Conservation (phyloP, 2,113 vertebrate species). For the Varanus komodoensis region DNA sequence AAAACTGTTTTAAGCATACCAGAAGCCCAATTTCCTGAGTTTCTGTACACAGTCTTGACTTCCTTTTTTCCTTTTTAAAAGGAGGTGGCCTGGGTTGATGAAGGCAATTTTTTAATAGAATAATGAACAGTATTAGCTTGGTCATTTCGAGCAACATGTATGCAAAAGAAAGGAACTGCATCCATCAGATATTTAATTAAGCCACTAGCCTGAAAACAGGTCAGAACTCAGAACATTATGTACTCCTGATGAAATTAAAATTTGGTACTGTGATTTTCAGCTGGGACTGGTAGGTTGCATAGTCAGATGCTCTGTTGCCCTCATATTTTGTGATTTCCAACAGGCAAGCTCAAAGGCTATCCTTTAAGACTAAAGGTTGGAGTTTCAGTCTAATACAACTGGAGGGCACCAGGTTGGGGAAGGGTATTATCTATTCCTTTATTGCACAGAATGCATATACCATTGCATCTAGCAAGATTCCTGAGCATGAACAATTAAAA, state of each 20-base stretch:
- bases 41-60: background rate
- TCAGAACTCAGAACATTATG: background rate
- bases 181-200: slow-evolving; percentile 57
- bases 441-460: no score
- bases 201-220: slow-evolving; percentile 36
- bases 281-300: background rate
- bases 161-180: slow-evolving; percentile 39
- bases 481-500: no score
- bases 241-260: slow-evolving; percentile 38
- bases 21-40: background rate
- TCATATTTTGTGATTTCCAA: background rate
- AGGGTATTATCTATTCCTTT: no score
- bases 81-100: slow-evolving; percentile 26
- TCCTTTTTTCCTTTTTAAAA: slow-evolving; percentile 37
- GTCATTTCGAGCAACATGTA: slow-evolving; percentile 15
- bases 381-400: no score
- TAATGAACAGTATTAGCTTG: slow-evolving; percentile 41
- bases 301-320: background rate
- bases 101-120: slow-evolving; percentile 56
- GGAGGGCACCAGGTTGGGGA: no score
- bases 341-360: background rate
- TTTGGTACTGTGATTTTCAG: background rate
- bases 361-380: no score
- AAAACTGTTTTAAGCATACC: background rate
- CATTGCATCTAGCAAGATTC: no score